A percentile compares a stretch with the other conserved stretches of the same genome.
phyloP scores from a whole-genome alignment of 2,888 invertebrate species.

The Cephonodes hylas region DNA sequence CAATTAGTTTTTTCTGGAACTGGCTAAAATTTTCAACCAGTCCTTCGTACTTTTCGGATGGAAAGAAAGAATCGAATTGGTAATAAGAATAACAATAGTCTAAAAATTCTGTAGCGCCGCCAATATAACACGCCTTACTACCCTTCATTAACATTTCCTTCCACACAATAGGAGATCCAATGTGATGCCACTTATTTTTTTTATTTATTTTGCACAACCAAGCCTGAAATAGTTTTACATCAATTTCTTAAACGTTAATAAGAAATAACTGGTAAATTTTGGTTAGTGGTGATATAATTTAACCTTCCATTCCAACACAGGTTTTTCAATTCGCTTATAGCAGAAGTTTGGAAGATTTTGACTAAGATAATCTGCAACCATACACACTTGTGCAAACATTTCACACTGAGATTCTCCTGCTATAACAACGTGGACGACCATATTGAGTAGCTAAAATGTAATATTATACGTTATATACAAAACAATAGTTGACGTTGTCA shows the following conservation, averaged over 20 bases:
- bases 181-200: conserved; percentile 79
- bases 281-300: too few relatives aligned
- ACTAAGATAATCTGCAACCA: conserved; percentile 77
- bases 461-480: too few relatives aligned
- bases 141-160: conserved; percentile 80
- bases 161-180: conserved; percentile 81
- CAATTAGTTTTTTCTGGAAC: conserved; percentile 43
- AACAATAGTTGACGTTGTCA: too few relatives aligned
- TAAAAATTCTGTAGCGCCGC: conserved; percentile 81
- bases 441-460: conserved; percentile 24
- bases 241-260: background rate
- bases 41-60: conserved; percentile 49
- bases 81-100: conserved; percentile 84
- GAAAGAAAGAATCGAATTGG: conserved; percentile 57
- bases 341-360: conserved; percentile 79
- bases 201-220: conserved; percentile 77
- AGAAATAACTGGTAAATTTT: background rate
- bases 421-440: conserved; percentile 77
- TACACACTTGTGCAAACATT: conserved; percentile 74
- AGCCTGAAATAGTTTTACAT: conserved; percentile 41
- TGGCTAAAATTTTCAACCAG: conserved; percentile 51
- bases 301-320: conserved; percentile 77
- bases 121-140: conserved; percentile 80
- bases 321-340: conserved; percentile 71
- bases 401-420: conserved; percentile 78